A percentile compares a stretch with the other conserved stretches of the same genome.
Evolutionary conservation across 1,140 invertebrate species (phyloP).

Genomic region (Latrodectus geometricus): DNA sequence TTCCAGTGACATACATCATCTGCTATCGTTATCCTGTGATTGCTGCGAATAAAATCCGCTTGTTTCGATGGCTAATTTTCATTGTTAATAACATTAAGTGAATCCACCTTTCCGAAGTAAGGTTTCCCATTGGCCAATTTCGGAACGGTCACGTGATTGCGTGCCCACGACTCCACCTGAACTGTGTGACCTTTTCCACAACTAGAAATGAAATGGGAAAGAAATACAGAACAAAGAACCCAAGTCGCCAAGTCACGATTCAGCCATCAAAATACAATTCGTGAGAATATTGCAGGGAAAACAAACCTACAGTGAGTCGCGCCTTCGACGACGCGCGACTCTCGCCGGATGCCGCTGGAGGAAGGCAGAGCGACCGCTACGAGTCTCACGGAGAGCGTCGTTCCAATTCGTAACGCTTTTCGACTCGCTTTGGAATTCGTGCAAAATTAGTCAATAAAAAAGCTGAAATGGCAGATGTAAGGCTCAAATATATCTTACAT

Average conservation of each 20-base stretch:
- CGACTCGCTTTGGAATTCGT: no score
- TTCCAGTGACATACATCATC: background rate
- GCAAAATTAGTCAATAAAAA: no score
- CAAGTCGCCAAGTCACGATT: constrained; percentile 33
- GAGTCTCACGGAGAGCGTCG: no score
- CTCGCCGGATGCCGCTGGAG: background rate
- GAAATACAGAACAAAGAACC: background rate
- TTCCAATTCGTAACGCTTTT: no score
- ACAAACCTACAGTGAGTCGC: background rate
- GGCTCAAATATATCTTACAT: no score
- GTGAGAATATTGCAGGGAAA: background rate
- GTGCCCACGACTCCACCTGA: constrained; percentile 41
- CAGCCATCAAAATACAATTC: constrained; percentile 4
- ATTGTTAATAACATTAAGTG: constrained; percentile 31
- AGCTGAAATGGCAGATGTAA: no score
- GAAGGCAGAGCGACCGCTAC: no score
- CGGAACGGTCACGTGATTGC: constrained; percentile 23
- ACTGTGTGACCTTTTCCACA: constrained; percentile 32
- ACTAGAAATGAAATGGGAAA: constrained; percentile 3
- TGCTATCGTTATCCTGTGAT: background rate
- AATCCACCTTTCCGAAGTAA: constrained; percentile 28
- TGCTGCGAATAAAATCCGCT: background rate
- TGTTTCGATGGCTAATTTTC: constrained; percentile 31
- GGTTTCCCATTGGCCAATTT: constrained; percentile 15
- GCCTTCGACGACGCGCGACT: background rate